Conservation (phyloP, 2,888 invertebrate genomes). For the Apodemia duryi region DNA sequence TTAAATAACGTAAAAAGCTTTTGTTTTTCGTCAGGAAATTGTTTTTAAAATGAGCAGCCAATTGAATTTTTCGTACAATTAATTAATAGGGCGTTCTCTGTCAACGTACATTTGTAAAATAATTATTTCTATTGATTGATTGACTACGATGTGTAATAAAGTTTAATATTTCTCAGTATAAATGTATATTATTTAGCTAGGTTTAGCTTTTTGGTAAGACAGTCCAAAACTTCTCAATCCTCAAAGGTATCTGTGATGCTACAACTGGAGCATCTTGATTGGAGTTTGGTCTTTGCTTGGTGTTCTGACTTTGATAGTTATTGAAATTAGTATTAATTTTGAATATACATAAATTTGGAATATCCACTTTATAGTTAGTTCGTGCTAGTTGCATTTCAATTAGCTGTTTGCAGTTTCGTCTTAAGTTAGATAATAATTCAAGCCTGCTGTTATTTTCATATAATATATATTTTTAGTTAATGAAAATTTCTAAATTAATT, state of each 20-base stretch:
- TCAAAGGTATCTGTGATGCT: slow-evolving; percentile 5
- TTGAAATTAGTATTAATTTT: slow-evolving; percentile 8
- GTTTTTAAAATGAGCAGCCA: neutral
- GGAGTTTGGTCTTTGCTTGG: neutral
- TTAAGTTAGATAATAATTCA: neutral
- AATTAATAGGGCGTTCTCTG: neutral
- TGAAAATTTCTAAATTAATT: too few relatives aligned
- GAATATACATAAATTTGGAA: neutral
- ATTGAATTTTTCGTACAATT: neutral
- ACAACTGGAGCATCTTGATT: slow-evolving; percentile 1
- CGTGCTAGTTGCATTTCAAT: neutral
- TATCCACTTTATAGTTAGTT: neutral
- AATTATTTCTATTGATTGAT: neutral
- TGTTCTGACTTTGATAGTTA: slow-evolving; percentile 6
- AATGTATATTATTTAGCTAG: neutral
- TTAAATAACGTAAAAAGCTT: neutral
- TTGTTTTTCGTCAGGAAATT: too few relatives aligned
- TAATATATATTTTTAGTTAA: neutral
- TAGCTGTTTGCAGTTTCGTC: neutral
- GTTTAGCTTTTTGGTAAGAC: neutral
- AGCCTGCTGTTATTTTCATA: neutral
- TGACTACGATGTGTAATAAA: neutral
- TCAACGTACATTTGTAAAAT: neutral
- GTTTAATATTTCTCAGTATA: neutral
- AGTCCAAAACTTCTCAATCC: neutral